Evolutionary conservation across 2,797 vertebrate genomes (phyloP).

Genomic region (Coccyzus lansbergi): DNA sequence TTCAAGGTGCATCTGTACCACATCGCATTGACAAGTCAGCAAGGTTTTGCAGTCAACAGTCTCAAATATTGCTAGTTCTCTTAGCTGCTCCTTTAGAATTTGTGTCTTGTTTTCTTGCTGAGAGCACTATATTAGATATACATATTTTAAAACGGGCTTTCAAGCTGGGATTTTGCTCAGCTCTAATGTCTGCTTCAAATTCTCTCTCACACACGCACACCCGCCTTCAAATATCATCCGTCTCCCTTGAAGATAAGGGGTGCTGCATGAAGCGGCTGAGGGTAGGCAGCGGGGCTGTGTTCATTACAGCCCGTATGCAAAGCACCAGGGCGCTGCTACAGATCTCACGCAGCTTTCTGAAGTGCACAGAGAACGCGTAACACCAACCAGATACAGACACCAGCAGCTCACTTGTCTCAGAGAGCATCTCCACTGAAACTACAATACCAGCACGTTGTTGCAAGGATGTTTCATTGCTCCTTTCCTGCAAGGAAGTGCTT

Average conservation of each 20-base stretch:
- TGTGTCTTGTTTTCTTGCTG: not conserved
- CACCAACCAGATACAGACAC: rapidly evolving
- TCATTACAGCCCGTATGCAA: not conserved
- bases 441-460: not conserved
- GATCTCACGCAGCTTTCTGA: not conserved
- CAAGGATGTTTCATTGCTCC: not conserved
- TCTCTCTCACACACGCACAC: not conserved
- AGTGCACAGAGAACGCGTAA: not conserved
- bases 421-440: not conserved
- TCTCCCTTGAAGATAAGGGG: not conserved
- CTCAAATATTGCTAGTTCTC: not conserved
- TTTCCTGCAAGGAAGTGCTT: not conserved
- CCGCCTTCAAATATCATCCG: not conserved
- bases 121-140: not conserved
- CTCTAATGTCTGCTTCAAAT: not conserved
- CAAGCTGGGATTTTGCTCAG: slow-evolving; percentile 42
- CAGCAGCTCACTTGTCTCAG: not conserved
- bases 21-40: not conserved
- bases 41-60: not conserved
- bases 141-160: slow-evolving; percentile 13
- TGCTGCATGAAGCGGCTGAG: not conserved
- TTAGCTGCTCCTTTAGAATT: slow-evolving; percentile 31
- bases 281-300: not conserved
- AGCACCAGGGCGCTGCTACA: not conserved
- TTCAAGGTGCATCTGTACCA: not conserved